Conservation (phyloP, 2,113 vertebrate species). For the Sterrhoptilus dennistouni region DNA sequence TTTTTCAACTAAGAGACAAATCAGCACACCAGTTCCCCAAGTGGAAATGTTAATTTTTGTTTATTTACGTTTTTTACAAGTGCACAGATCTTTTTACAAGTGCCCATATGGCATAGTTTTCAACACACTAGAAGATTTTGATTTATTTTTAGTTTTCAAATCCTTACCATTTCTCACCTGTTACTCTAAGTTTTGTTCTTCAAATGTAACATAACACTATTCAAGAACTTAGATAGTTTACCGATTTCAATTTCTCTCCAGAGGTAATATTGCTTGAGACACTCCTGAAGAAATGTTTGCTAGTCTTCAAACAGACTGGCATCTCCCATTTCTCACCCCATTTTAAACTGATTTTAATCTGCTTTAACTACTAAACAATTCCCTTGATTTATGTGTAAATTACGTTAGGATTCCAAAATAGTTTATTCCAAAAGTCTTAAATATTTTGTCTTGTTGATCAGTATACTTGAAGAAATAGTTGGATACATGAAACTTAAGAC, state of each 20-base stretch:
- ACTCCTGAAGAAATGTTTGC: not conserved
- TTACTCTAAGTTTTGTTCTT: not conserved
- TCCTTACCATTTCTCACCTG: not conserved
- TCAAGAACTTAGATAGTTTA: not conserved
- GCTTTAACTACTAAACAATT: not conserved
- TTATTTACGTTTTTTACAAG: not conserved
- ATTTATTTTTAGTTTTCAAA: slow-evolving; percentile 6
- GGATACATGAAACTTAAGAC: not conserved
- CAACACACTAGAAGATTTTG: not conserved
- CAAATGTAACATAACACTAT: not conserved
- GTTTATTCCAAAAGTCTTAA: not conserved
- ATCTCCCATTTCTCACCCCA: not conserved
- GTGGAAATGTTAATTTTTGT: not conserved
- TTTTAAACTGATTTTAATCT: not conserved
- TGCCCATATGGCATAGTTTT: not conserved
- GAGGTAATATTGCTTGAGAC: not conserved
- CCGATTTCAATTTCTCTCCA: not conserved
- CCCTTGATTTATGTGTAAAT: not conserved
- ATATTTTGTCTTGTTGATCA: not conserved
- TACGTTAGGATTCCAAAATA: not conserved
- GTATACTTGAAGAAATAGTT: not conserved
- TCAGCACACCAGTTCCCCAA: not conserved
- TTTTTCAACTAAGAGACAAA: not conserved
- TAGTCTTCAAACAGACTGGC: not conserved
- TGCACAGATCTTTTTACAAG: not conserved